Evolutionary conservation across 2,113 vertebrate species (phyloP), one percentile per base, ranked within the genome.

Genomic region (Anoplopoma fimbria): DNA sequence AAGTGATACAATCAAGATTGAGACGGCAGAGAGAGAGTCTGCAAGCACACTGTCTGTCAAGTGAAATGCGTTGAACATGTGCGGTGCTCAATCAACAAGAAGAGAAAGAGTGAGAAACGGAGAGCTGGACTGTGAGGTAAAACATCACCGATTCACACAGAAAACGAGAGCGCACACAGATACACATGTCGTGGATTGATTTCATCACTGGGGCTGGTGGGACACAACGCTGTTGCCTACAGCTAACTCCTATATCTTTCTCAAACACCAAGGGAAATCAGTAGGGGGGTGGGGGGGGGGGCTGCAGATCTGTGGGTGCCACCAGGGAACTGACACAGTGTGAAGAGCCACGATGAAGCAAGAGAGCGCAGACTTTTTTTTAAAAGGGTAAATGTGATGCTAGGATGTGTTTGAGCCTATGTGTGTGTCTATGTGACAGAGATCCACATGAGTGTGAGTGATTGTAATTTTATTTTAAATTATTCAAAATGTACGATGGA

Each of bases 251-350:
- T 79, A 63, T 83, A 77, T 86, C 78, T 83, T 60, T 84, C 69
- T 82, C 45, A 81, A 82, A 86, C 72, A 77, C 87, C 83, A 45
- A 71, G 89, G 87, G 90, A 91, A 91, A 90, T 91, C 90, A 91
- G 71, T 21, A 34, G 75, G 80, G 81, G 85, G 67, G 49, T n/a
- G 17, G 61, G 88, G 73, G 14, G 47, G 77, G 79, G 81, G 83
- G 69, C 36, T 17, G 63, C 72, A 69, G 85, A 90, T 88, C 84
- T 77, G 77, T 67, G 79, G 69, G 71, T 9, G 77, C 77, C 88
- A 80, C 79, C 36, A 17, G 86, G 86, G 91, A 90, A 21, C 79
- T 19, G 86, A 87, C 71, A 78, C 63, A 36, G 42, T 73, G 88
- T 47, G 74, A 82, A 79, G 33, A 86, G 77, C 29, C 71, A 36